Evolutionary conservation across 30 jellyfish, hydroid and myxozoan species (phyloP).

Genomic region (Turritopsis rubra): DNA sequence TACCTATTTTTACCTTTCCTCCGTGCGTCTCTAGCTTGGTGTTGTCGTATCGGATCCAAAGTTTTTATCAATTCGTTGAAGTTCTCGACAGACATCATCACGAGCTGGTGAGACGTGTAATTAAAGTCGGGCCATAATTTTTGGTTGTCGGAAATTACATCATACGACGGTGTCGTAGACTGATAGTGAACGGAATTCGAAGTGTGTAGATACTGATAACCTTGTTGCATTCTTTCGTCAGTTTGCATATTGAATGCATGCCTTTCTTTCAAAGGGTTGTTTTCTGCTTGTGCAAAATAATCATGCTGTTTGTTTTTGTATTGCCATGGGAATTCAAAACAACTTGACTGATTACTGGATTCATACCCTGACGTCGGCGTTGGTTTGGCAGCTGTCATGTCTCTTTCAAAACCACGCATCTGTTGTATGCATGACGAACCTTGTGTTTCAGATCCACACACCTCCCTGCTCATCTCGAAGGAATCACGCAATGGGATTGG

Average conservation of each 20-base stretch:
- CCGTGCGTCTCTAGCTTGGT: neutral
- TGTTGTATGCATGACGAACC: neutral
- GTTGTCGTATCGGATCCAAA: neutral
- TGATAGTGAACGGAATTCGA: neutral
- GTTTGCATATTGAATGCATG: neutral
- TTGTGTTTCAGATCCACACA: neutral
- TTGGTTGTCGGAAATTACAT: neutral
- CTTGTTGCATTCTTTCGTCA: neutral
- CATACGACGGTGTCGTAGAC: neutral
- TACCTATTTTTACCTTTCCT: neutral
- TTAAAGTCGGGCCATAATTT: neutral
- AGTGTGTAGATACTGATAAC: neutral
- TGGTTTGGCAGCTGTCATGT: neutral
- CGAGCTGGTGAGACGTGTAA: neutral
- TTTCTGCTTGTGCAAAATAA: neutral
- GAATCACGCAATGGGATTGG: neutral
- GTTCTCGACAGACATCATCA: neutral
- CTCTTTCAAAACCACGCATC: neutral
- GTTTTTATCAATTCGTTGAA: slow-evolving; percentile 3
- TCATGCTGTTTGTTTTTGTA: neutral
- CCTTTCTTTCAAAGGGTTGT: neutral
- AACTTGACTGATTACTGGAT: neutral
- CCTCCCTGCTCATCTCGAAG: neutral
- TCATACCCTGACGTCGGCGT: neutral
- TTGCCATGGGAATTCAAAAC: neutral